Conservation (phyloP, 1,140 invertebrate species). For the Diorhabda sublineata region DNA sequence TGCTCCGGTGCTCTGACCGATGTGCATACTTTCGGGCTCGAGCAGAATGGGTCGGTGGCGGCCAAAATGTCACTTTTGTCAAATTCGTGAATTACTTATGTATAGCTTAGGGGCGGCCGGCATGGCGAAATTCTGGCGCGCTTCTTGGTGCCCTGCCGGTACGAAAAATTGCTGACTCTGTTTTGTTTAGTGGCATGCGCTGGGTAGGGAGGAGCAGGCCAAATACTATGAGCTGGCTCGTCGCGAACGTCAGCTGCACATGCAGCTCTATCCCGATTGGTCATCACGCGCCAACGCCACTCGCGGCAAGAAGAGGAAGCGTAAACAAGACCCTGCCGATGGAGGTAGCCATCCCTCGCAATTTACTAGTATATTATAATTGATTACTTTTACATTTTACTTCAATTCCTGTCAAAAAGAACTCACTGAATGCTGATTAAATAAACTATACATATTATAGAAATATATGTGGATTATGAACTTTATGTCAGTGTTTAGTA, state of each 20-base stretch:
- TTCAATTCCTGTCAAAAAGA: too few species aligned
- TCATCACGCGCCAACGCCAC: slow-evolving; percentile 95
- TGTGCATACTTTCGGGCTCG: slow-evolving; percentile 35
- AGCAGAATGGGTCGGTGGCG: slow-evolving; percentile 43
- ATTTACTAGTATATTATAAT: slow-evolving; percentile 27
- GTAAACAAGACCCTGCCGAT: slow-evolving; percentile 96
- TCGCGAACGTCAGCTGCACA: slow-evolving; percentile 96
- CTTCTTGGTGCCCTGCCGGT: slow-evolving; percentile 44
- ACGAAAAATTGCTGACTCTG: slow-evolving; percentile 39
- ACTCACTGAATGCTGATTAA: too few species aligned
- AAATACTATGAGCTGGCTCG: slow-evolving; percentile 99
- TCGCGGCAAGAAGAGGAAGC: slow-evolving; percentile 98
- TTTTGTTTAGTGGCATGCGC: slow-evolving; percentile 88
- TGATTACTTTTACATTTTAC: neutral
- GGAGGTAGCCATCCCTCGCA: slow-evolving; percentile 65
- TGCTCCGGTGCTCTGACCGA: slow-evolving; percentile 25
- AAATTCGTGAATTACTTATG: neutral
- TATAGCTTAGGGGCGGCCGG: slow-evolving; percentile 29
- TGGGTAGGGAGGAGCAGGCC: slow-evolving; percentile 96
- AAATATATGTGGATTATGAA: too few species aligned
- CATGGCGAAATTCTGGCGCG: slow-evolving; percentile 37
- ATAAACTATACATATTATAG: too few species aligned
- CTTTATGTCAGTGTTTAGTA: too few species aligned
- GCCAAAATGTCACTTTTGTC: slow-evolving; percentile 14
- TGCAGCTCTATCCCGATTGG: slow-evolving; percentile 99